phyloP scores from a whole-genome alignment of 1,140 invertebrate genomes.

The Helicoverpa zea region DNA sequence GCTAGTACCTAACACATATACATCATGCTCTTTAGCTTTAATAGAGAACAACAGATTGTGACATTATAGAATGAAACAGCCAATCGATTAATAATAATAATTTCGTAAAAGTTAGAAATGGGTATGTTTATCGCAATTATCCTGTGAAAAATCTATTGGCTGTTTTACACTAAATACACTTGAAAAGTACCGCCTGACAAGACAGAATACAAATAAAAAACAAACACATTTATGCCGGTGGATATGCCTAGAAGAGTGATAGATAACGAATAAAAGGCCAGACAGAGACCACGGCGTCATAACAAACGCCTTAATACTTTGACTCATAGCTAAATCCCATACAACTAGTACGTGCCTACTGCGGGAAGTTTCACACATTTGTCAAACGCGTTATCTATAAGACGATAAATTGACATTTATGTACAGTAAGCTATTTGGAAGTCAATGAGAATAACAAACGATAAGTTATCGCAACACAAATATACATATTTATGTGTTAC shows the following conservation, averaged over 20 bases:
- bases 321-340: conserved; percentile 17
- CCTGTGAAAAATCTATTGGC: not conserved
- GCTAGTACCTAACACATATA: conserved; percentile 74
- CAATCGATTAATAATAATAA: not conserved
- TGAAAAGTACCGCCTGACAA: conserved; percentile 60
- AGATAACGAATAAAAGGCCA: conserved; percentile 68
- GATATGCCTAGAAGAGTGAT: conserved; percentile 70
- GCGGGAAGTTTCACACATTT: not conserved
- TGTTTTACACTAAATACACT: conserved; percentile 38
- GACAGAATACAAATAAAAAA: conserved; percentile 57
- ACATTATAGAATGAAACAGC: conserved; percentile 44
- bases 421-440: not conserved
- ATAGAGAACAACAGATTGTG: conserved; percentile 61
- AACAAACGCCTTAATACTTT: conserved; percentile 43
- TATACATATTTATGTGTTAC: not conserved
- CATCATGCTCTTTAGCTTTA: conserved; percentile 74
- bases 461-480: conserved; percentile 35
- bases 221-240: conserved; percentile 70
- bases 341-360: not conserved
- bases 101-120: too few relatives aligned
- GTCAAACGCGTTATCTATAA: conserved; percentile 7
- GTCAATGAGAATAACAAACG: conserved; percentile 23
- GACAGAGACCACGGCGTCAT: conserved; percentile 67
- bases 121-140: not conserved
- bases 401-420: conserved; percentile 5